Evolutionary conservation across 2,888 invertebrate species (phyloP), one percentile per base, ranked within the genome.

Genomic region (Hesperia comma): DNA sequence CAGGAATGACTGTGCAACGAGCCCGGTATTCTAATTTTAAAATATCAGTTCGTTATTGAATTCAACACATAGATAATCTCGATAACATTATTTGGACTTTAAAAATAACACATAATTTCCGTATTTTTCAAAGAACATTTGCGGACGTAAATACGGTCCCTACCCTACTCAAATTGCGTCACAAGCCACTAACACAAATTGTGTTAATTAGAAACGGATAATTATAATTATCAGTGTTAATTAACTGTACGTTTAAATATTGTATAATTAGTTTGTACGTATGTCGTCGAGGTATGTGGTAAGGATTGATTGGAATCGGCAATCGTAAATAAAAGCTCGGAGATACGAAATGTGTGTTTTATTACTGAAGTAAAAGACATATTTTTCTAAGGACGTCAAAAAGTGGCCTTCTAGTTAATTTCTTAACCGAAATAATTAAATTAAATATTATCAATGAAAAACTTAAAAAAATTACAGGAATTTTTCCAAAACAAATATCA

Each of bases 191-290:
- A 63, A 57, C 41, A 54, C 8, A 57, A 46, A 58, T 26, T 14
- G 57, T 41, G 49, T 58, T 64, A 64, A 57, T 64, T 64, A 51
- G 51, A 51, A 57, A 57, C 57, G 51, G 57, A 64, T 58, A 64
- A 64, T 64, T 64, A 64, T 58, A 64, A 64, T 64, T 64, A 64
- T n/a, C 21, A 41, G 64, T 57, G 10, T 41, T 63, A 49, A 57
- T 63, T 56, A 55, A 46, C 46, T 10, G 37, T 40, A 57, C 32
- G 57, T 53, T 64, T 43, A 40, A 58, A 64, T 53, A 64, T 53
- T 58, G 40, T 64, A 40, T 46, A 58, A 64, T 64, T 51, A 64
- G 41, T 53, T 43, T 6, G 26, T 21, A 10, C 19, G n/a, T 40
- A 63, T 64, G 63, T 51, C 57, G 49, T 21, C 15, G 8, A 49